Conservation (phyloP, 2,113 vertebrate species). For the Colius striatus region DNA sequence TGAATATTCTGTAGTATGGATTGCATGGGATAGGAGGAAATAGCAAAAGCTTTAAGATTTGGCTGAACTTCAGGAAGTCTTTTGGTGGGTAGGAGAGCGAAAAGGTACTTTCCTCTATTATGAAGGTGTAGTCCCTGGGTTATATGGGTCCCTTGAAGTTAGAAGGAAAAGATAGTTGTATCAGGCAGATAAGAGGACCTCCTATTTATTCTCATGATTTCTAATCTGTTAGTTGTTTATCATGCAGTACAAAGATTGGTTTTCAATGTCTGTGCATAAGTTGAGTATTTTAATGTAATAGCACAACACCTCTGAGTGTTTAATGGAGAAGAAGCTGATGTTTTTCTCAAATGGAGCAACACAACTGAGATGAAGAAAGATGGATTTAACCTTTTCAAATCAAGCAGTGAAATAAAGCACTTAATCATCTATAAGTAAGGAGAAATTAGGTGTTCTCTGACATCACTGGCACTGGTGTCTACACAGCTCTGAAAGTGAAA, state of each 20-base stretch:
- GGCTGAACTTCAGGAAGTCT: neutral
- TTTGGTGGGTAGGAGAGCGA: neutral
- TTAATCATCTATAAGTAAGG: neutral
- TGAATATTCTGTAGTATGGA: neutral
- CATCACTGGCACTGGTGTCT: neutral
- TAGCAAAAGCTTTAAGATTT: neutral
- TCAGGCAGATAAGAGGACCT: neutral
- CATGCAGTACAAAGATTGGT: neutral
- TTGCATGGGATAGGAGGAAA: neutral
- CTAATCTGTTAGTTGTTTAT: neutral
- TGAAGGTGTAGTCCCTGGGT: neutral
- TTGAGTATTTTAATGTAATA: neutral
- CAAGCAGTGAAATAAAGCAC: neutral
- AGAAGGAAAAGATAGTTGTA: neutral
- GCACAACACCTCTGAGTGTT: neutral
- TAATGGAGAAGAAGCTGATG: neutral
- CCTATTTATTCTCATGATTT: neutral
- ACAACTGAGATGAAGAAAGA: neutral
- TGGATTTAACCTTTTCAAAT: neutral
- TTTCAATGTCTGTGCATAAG: neutral
- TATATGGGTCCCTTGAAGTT: neutral
- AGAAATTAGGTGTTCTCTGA: neutral
- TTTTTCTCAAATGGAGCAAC: neutral
- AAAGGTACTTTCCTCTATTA: rapidly evolving
- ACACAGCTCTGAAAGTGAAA: neutral